Evolutionary conservation across 2,113 vertebrate species (phyloP).

Genomic region (Cephalophus harveyi): DNA sequence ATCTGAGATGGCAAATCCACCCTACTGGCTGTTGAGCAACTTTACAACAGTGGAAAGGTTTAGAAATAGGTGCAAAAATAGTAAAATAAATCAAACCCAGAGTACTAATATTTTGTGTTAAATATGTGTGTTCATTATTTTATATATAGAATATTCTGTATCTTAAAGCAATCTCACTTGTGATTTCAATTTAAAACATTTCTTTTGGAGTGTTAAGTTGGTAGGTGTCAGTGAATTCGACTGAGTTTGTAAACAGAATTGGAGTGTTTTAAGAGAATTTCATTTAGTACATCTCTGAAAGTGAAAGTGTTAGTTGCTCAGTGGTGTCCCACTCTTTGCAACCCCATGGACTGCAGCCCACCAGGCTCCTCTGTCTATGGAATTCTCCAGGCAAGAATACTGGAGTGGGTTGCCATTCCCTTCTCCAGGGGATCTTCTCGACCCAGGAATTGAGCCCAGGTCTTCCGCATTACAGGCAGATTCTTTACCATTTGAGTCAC

Average conservation of each 20-base stretch:
- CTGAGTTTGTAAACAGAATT: neutral
- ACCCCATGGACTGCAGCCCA: neutral
- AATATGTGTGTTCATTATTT: neutral
- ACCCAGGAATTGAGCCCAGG: neutral
- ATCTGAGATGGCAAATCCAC: neutral
- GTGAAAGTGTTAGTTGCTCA: neutral
- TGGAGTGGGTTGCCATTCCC: neutral
- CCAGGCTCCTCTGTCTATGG: neutral
- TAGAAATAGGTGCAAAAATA: neutral
- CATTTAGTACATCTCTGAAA: neutral
- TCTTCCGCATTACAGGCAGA: neutral
- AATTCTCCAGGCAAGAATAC: neutral
- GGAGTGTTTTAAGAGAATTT: constrained; percentile 4
- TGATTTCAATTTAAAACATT: constrained; percentile 39
- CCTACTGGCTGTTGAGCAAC: neutral
- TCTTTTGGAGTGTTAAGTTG: neutral
- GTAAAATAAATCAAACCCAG: neutral
- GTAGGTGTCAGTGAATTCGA: neutral
- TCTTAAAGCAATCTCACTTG: neutral
- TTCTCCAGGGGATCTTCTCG: neutral
- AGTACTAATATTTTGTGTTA: neutral
- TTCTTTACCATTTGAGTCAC: neutral
- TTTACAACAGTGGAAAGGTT: neutral
- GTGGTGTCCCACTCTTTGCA: neutral
- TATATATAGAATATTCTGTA: neutral